Conservation (phyloP, 2,113 vertebrate species). For the Rafetus swinhoei region DNA sequence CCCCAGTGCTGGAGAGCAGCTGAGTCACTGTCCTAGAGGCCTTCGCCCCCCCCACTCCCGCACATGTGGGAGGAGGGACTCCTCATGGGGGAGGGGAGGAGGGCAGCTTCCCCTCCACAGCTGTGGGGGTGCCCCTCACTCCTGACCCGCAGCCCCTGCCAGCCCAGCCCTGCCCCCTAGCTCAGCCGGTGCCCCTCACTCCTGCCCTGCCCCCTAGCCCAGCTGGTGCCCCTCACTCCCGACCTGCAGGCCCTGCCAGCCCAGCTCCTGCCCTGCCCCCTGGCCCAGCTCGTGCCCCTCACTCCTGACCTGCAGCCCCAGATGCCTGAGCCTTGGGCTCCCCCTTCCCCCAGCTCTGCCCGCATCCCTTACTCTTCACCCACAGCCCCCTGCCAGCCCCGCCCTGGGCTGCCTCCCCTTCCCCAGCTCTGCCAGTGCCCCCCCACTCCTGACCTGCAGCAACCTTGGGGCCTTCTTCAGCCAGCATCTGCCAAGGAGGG, state of each 20-base stretch:
- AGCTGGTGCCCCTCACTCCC: not conserved
- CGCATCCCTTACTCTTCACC: not conserved
- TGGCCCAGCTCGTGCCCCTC: no score
- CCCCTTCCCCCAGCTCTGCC: not conserved
- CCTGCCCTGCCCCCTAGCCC: no score
- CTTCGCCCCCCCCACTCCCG: not conserved
- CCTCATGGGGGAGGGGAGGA: not conserved
- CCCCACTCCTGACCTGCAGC: not conserved
- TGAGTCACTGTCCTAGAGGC: not conserved
- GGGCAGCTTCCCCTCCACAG: not conserved
- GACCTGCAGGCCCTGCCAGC: no score
- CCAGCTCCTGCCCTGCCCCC: no score
- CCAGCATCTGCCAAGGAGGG: slow-evolving; percentile 39
- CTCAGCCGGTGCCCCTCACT: no score
- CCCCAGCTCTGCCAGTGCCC: not conserved
- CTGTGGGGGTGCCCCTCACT: no score
- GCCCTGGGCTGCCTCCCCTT: no score
- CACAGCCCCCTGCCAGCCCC: not conserved
- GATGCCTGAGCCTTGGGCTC: not conserved
- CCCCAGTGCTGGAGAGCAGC: no score
- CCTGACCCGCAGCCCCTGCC: no score
- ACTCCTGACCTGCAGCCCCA: not conserved
- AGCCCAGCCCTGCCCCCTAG: no score
- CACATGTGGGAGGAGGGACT: not conserved
- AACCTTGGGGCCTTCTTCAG: not conserved